Evolutionary conservation across 1,140 invertebrate genomes (phyloP), one percentile per base, ranked within the genome.

Genomic region (Orchesella cincta): DNA sequence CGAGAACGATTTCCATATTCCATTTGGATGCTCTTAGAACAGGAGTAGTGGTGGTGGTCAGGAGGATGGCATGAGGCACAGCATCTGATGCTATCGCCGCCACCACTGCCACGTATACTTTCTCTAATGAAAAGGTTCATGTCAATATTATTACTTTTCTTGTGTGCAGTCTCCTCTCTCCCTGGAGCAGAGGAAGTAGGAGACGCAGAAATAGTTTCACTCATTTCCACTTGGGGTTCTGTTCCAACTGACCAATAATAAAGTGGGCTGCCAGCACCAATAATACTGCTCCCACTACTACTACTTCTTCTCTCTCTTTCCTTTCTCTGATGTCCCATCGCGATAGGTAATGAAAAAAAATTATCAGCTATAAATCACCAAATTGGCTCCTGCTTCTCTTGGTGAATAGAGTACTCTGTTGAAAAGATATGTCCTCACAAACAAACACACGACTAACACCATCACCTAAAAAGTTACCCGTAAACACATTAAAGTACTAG

Each of bases 331-430:
- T 36, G 36, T 36, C 28, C 28, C 71, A 73, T 73, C 46, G 71
- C 39, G 71, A 73, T 73, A 73, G 71, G 71, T 73, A 34, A 73
- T 73, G 71, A 73, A 73, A 46, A 73, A 67, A 71, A 39, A 73
- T 71, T 73, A 73, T 73, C 71, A 51, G 71, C 39, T 28, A 51
- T 73, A 73, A 73, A 73, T 73, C 71, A 73, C 71, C 71, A 36
- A 73, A 36, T 73, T 73, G 71, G 71, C 36, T 71, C 29, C 67
- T 46, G 36, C 39, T 14, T 73, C 23, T 31, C 8, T 73, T 73
- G 5, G 14, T 57, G 23, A 57, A 23, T n/a, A 57, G 23, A 5
- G 54, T n/a, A 57, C 8, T 18, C 5, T 5, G 5, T 46, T 8
- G 5, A 46, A 46, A 46, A 18, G 18, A 18, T 46, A 46, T 46